Evolutionary conservation across 1,140 invertebrate genomes (phyloP), one percentile per base, ranked within the genome.

Genomic region (Geopemphigus sp.): DNA sequence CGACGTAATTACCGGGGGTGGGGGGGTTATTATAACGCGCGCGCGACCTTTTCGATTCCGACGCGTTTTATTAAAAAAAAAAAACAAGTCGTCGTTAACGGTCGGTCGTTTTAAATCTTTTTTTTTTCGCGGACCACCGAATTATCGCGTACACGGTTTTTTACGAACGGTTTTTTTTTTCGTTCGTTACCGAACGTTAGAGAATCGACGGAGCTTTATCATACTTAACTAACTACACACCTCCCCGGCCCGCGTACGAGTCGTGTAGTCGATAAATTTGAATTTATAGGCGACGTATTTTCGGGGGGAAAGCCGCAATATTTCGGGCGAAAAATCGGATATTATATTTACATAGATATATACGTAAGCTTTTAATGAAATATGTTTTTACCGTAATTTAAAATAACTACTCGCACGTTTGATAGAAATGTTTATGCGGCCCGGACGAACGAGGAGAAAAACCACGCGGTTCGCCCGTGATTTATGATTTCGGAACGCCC

Each of bases 401-500:
- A 78, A 78, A 78, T 78, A 61, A 47, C 56, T 61, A 61, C 24
- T 47, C 74, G 22, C 39, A 26, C 39, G 56, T 78, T 74, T 74
- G 72, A 59, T 74, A 59, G 56, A 74, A 74, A 74, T 74, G 72
- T 74, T 74, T 74, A 74, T 59, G 32, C 19, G n/a, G 1, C 1
- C 3, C 39, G 19, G 26, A 12, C 54, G 29, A 15, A 47, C 57
- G 74, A 61, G 32, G 74, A 61, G 45, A 78, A 78, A 78, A 63
- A 47, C 39, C 56, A 50, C 32, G 54, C 29, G 29, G 29, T 61
- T 61, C 11, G 2, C 22, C 5, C 11, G 74, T 78, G 57, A 78
- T 78, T 78, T 78, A 78, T 59, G 74, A 78, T 50, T 29, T 5
- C 8, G 74, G 6, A 78, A 78, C 63, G 74, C 74, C 74, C 74